Evolutionary conservation across 2,797 vertebrate genomes (phyloP), one percentile per base, ranked within the genome.

Genomic region (Tiaroga cobitis): DNA sequence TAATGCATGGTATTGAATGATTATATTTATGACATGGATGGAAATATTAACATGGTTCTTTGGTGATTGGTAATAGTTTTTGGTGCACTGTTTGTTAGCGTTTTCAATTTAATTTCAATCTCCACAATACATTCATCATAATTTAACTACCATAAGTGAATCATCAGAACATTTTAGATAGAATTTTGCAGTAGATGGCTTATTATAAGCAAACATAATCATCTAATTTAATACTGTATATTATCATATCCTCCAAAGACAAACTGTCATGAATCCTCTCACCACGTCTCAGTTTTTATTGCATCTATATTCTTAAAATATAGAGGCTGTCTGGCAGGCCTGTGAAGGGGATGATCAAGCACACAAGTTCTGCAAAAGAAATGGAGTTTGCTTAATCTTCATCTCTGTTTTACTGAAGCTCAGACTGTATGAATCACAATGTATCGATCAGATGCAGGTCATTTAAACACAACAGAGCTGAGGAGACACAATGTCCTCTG

Each of bases 371-470:
- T 63, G 4, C n/a, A 1, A 5, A 5, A 29, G 59, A 63, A 24
- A 32, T 56, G 26, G 3, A 32, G 37, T 63, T 59, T 37, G 43
- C 13, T 72, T 32, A 1, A 29, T 85, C 51, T 24, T 37, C 63
- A 29, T n/a, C 49, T n/a, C 29, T n/a, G 74, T 34, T 37, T 77
- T 76, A 2, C 49, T 75, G 29, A 54, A 15, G 51, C 29, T 37
- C 18, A 34, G 74, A 39, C 5, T 39, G 11, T 6, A 24, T 59
- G 74, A 59, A 59, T 59, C 74, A 77, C 32, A 11, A 34, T 19
- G 49, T 54, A 72, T n/a, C 39, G 75, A 37, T 77, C 75, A 51
- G 46, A 34, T 51, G 26, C 72, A 51, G 70, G n/a, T 74, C 72
- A 32, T 49, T 32, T 51, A 74, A 51, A 16, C 70, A 5, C 72